Percentiles rank a stretch among this genome's conserved stretches.
Evolutionary conservation across 2,888 invertebrate genomes (phyloP).

Genomic region (Lepidochrysops patricia): DNA sequence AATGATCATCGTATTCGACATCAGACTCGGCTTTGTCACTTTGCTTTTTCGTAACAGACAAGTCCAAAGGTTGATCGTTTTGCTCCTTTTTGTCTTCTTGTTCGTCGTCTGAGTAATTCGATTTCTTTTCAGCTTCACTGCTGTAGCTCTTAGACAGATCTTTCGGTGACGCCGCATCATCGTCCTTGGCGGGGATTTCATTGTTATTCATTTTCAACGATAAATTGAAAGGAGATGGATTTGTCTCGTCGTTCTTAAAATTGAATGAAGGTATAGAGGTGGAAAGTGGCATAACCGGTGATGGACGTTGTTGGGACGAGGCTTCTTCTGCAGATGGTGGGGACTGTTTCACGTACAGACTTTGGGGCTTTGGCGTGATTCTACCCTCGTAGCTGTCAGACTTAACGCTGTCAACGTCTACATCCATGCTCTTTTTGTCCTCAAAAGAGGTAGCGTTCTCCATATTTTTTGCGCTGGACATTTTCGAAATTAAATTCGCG

Average conservation of each 20-base stretch:
- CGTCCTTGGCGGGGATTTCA: constrained; percentile 39
- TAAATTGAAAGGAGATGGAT: constrained; percentile 53
- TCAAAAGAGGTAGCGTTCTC: constrained; percentile 62
- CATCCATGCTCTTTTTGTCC: constrained; percentile 50
- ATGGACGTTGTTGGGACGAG: constrained; percentile 75
- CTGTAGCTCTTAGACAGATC: constrained; percentile 49
- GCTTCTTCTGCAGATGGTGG: constrained; percentile 81
- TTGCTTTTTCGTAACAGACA: constrained; percentile 77
- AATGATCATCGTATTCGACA: constrained; percentile 53
- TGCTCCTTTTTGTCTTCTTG: constrained; percentile 58
- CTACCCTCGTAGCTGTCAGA: constrained; percentile 58
- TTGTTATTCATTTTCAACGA: constrained; percentile 50
- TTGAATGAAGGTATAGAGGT: constrained; percentile 48
- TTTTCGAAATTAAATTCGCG: constrained; percentile 66
- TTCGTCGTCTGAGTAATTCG: constrained; percentile 52
- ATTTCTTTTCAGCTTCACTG: constrained; percentile 44
- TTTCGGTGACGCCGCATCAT: constrained; percentile 43
- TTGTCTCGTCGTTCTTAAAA: constrained; percentile 49
- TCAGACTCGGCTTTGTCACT: constrained; percentile 58
- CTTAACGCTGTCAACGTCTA: constrained; percentile 45
- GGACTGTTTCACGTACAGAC: constrained; percentile 72
- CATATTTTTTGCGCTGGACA: constrained; percentile 56
- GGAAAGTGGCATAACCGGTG: constrained; percentile 76
- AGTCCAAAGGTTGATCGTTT: constrained; percentile 82
- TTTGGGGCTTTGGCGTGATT: constrained; percentile 69